A percentile compares a stretch with the other conserved stretches of the same genome.
Evolutionary conservation across 2,113 vertebrate genomes (phyloP).

Genomic region (Crocuta crocuta): DNA sequence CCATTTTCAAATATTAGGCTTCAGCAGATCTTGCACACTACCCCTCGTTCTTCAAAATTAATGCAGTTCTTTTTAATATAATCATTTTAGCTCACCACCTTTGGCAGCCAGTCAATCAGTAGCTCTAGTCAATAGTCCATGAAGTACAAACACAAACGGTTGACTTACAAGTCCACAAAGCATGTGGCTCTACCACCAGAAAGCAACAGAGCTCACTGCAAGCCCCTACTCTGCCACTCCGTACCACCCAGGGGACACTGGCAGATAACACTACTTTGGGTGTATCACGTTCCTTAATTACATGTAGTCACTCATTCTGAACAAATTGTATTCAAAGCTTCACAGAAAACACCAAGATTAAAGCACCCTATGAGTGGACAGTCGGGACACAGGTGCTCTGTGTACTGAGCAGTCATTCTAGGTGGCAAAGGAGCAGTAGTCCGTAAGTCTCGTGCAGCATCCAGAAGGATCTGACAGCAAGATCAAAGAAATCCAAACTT

Average conservation of each 20-base stretch:
- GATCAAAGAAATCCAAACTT: constrained; percentile 1
- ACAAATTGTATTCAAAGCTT: constrained; percentile 7
- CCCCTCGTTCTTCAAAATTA: constrained; percentile 17
- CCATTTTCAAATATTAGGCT: constrained; percentile 12
- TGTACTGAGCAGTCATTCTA: background rate
- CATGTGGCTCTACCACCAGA: background rate
- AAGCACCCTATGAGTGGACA: background rate
- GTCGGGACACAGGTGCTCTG: background rate
- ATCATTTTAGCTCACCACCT: background rate
- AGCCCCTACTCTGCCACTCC: background rate
- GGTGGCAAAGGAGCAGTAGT: background rate
- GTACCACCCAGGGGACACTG: background rate
- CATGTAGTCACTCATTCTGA: background rate
- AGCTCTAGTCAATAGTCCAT: background rate
- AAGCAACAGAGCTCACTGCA: background rate
- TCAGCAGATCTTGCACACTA: background rate
- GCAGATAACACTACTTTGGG: background rate
- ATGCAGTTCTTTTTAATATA: background rate
- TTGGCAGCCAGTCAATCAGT: background rate
- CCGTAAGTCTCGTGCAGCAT: background rate
- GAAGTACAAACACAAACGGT: background rate
- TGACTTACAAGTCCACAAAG: background rate
- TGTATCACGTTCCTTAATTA: background rate
- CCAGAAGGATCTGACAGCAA: constrained; percentile 11
- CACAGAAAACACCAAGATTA: background rate